A percentile compares a stretch with the other conserved stretches of the same genome.
phyloP scores from a whole-genome alignment of 2,113 vertebrate genomes.

The Pedionomus torquatus region DNA sequence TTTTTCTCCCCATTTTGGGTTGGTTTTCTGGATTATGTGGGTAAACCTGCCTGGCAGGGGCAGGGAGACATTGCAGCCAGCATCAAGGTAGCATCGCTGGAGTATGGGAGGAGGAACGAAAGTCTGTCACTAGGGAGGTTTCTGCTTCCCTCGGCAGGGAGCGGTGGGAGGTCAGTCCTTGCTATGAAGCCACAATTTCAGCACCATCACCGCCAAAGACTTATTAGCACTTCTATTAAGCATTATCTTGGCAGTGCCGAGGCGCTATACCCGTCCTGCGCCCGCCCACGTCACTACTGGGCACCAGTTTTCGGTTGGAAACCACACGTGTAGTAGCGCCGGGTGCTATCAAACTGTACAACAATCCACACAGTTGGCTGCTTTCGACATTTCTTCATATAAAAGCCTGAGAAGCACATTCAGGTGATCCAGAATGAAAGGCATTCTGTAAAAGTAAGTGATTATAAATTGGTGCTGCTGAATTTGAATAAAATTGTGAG shows the following conservation, averaged over 20 bases:
- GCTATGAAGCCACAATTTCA: not conserved
- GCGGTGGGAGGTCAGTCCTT: not conserved
- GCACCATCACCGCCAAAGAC: not conserved
- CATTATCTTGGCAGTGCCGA: not conserved
- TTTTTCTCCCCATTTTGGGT: not conserved
- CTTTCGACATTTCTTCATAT: not conserved
- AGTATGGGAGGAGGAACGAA: not conserved
- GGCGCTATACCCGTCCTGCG: not conserved
- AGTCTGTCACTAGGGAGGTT: not conserved
- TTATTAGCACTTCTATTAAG: not conserved
- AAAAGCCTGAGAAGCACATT: not conserved
- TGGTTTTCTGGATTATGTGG: not conserved
- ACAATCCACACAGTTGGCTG: not conserved
- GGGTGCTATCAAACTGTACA: not conserved
- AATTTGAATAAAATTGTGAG: not conserved
- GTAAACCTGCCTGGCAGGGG: not conserved
- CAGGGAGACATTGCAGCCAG: not conserved
- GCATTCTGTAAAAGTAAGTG: not conserved
- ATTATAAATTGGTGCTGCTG: not conserved
- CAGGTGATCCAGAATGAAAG: not conserved
- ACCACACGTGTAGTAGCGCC: accelerated
- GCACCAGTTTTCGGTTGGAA: not conserved
- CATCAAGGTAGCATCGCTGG: not conserved
- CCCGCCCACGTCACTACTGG: not conserved
- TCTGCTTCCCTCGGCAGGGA: not conserved